Evolutionary conservation across 2,888 invertebrate genomes (phyloP).

Genomic region (Pristionchus maxplancki): DNA sequence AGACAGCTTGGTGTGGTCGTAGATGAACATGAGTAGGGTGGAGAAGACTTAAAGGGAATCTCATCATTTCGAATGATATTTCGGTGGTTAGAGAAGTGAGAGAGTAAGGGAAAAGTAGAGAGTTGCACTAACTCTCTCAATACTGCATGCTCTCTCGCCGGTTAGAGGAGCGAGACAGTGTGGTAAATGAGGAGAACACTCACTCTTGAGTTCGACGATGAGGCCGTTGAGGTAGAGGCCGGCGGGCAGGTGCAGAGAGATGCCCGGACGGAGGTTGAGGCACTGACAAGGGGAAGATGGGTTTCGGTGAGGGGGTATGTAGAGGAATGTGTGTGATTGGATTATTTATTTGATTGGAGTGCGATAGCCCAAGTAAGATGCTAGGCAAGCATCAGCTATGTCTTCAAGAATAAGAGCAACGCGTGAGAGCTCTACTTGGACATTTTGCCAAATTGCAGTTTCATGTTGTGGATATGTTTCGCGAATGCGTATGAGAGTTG

Average conservation of each 20-base stretch:
- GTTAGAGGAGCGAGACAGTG: too few relatives aligned
- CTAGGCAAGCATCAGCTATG: too few relatives aligned
- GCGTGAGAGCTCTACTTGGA: too few relatives aligned
- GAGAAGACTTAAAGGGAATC: not conserved
- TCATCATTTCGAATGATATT: not conserved
- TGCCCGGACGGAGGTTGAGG: slow-evolving; percentile 6
- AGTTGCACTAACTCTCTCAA: too few relatives aligned
- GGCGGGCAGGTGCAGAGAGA: not conserved
- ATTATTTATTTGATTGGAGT: not conserved
- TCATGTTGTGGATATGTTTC: too few relatives aligned
- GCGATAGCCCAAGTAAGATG: too few relatives aligned
- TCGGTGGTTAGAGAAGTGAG: not conserved
- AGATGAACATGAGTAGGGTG: slow-evolving; percentile 12
- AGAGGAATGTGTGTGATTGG: not conserved
- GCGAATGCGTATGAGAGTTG: too few relatives aligned
- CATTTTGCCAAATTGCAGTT: too few relatives aligned
- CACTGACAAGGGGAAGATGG: not conserved
- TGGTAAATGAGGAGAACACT: too few relatives aligned
- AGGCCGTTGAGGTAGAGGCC: slow-evolving; percentile 41
- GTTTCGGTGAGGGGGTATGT: not conserved
- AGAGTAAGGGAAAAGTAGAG: not conserved
- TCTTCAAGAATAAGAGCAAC: too few relatives aligned
- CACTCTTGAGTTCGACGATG: slow-evolving; percentile 28
- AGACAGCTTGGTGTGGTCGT: slow-evolving; percentile 30
- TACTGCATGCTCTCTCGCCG: too few relatives aligned